phyloP scores from a whole-genome alignment of 2,113 vertebrate species.

The Cyprinus carpio region DNA sequence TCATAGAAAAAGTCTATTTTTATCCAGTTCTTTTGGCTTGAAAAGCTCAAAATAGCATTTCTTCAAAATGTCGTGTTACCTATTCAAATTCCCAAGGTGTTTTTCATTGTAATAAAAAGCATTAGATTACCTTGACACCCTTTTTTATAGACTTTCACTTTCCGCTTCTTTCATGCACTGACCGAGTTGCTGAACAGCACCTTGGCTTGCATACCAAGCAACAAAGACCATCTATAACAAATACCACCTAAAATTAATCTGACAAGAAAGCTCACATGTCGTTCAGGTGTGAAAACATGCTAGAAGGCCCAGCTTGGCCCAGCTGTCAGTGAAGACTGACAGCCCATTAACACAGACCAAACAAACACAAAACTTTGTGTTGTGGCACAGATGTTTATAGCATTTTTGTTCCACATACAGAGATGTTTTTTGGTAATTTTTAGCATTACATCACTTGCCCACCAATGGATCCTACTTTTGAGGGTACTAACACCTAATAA shows the following conservation, averaged over 20 bases:
- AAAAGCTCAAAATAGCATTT: constrained; percentile 22
- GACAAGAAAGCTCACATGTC: not conserved
- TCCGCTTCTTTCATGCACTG: not conserved
- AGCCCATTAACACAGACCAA: not conserved
- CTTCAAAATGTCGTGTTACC: not conserved
- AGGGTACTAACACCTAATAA: not conserved
- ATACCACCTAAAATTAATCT: not conserved
- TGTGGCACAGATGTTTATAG: not conserved
- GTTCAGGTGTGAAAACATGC: not conserved
- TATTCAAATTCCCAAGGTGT: not conserved
- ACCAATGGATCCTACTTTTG: no score
- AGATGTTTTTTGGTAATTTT: not conserved
- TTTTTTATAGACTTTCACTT: not conserved
- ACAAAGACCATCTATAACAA: no score
- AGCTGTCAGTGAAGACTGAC: not conserved
- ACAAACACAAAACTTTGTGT: not conserved
- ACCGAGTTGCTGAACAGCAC: no score
- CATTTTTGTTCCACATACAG: not conserved
- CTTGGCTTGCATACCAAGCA: not conserved
- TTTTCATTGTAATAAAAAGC: not conserved
- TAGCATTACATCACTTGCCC: no score
- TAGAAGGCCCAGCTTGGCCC: not conserved
- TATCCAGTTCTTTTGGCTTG: not conserved
- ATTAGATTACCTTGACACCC: not conserved
- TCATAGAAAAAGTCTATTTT: not conserved